Conservation (phyloP, 1,140 invertebrate genomes). For the Drosophila truncata region DNA sequence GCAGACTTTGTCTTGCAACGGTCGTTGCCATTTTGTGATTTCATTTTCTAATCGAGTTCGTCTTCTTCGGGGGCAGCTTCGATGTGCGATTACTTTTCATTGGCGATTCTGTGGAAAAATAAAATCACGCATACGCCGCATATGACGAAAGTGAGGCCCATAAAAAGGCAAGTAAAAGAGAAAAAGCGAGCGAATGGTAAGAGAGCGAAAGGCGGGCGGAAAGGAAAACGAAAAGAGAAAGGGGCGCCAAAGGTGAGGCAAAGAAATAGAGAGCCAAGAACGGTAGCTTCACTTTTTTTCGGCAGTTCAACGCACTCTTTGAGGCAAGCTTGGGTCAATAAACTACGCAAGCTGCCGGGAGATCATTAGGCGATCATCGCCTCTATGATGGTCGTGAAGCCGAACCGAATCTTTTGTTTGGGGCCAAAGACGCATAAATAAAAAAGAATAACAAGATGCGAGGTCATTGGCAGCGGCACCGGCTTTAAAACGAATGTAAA, state of each 20-base stretch:
- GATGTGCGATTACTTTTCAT: slow-evolving; percentile 59
- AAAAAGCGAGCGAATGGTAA: slow-evolving; percentile 29
- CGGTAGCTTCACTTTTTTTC: slow-evolving; percentile 76
- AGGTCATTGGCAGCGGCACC: slow-evolving; percentile 70
- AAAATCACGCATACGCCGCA: slow-evolving; percentile 77
- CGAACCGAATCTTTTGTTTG: slow-evolving; percentile 65
- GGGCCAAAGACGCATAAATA: slow-evolving; percentile 55
- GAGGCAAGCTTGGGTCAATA: slow-evolving; percentile 72
- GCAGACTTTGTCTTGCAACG: slow-evolving; percentile 76
- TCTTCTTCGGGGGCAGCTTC: slow-evolving; percentile 52
- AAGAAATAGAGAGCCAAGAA: slow-evolving; percentile 66
- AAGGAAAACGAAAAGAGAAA: slow-evolving; percentile 32
- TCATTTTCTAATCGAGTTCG: slow-evolving; percentile 72
- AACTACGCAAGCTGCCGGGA: slow-evolving; percentile 62
- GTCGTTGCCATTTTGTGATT: slow-evolving; percentile 81
- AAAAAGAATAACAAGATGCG: slow-evolving; percentile 36
- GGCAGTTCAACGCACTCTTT: slow-evolving; percentile 75
- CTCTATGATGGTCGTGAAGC: slow-evolving; percentile 44
- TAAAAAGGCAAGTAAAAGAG: slow-evolving; percentile 48
- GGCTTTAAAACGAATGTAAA: slow-evolving; percentile 47
- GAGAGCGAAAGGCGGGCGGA: slow-evolving; percentile 39
- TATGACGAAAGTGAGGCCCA: slow-evolving; percentile 72
- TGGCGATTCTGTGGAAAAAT: slow-evolving; percentile 51
- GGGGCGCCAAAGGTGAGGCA: slow-evolving; percentile 12
- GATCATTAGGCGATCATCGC: slow-evolving; percentile 49